These are phyloP conservation scores for Aplocera efformata DNA, from an alignment of 2,888 invertebrate genomes.

Conservation along the genomic window DNA sequence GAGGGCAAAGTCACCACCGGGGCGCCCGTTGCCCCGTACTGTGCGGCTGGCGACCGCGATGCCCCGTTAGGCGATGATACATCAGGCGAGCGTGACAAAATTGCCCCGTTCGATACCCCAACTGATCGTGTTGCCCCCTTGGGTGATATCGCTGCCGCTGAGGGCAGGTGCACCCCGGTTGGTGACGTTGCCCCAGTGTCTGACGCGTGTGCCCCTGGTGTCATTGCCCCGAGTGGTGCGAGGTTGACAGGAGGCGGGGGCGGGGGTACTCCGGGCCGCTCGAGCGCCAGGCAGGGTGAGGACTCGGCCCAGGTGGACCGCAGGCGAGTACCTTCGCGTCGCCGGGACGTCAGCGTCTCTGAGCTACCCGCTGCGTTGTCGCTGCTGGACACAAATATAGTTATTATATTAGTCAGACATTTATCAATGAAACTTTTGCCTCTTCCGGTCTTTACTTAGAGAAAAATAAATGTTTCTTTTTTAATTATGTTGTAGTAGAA, in stretches of 20 bases:
- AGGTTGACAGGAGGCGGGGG: conserved; percentile 49
- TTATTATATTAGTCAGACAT: neutral
- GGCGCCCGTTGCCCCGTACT: conserved; percentile 25
- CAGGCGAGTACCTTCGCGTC: conserved; percentile 48
- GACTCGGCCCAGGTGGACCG: conserved; percentile 55
- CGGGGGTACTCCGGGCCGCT: conserved; percentile 56
- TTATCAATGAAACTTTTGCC: too few relatives aligned
- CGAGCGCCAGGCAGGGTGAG: conserved; percentile 62
- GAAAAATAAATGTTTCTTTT: too few relatives aligned
- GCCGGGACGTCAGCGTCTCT: conserved; percentile 49
- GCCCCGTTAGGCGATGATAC: neutral
- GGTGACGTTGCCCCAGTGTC: neutral
- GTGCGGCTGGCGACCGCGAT: conserved; percentile 18
- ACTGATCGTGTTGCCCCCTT: too few relatives aligned
- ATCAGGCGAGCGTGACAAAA: conserved; percentile 2
- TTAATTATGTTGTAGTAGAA: too few relatives aligned
- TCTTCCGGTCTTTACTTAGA: too few relatives aligned
- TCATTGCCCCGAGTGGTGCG: conserved; percentile 1
- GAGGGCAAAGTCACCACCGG: conserved; percentile 18
- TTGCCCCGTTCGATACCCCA: neutral
- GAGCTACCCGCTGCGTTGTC: conserved; percentile 62
- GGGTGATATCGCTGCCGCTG: too few relatives aligned
- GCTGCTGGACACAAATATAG: conserved; percentile 54
- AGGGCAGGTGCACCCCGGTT: neutral
- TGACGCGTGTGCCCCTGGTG: neutral